These are phyloP conservation scores for Sphinx pinastri DNA, from an alignment of 2,888 invertebrate genomes.

Conservation along the genomic window DNA sequence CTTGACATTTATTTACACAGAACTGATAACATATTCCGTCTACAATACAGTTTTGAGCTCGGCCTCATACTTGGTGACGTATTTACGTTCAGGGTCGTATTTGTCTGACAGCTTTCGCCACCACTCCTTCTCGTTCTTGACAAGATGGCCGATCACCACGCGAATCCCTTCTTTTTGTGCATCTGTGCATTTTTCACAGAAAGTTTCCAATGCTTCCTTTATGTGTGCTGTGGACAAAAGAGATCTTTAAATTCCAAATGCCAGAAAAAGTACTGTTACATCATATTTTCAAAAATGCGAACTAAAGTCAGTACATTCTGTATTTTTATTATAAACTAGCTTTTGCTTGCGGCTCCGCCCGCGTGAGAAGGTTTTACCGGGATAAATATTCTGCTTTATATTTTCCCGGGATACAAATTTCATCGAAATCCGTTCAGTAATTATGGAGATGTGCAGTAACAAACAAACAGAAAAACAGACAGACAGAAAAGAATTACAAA, in stretches of 20 bases:
- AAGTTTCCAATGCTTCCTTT: slow-evolving; percentile 63
- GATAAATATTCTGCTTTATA: no score
- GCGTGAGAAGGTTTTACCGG: no score
- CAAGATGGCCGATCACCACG: slow-evolving; percentile 61
- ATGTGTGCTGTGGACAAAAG: slow-evolving; percentile 57
- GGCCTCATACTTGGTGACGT: slow-evolving; percentile 52
- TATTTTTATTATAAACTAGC: no score
- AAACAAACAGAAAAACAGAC: no score
- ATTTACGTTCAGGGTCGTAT: slow-evolving; percentile 55
- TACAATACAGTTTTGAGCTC: slow-evolving; percentile 42
- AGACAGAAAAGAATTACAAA: no score
- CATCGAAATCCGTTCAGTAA: no score
- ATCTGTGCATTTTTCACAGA: slow-evolving; percentile 66
- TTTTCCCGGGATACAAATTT: no score
- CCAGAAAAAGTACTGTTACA: neutral
- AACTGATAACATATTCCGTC: neutral
- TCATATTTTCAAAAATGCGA: no score
- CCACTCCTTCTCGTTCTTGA: slow-evolving; percentile 59
- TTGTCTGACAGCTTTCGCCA: slow-evolving; percentile 57
- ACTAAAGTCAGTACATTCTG: no score
- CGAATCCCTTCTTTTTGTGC: slow-evolving; percentile 54
- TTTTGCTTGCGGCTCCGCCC: no score
- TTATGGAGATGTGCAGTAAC: no score
- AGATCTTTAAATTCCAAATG: neutral
- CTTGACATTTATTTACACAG: neutral